Percentiles rank a stretch among this genome's conserved stretches.
Conservation (phyloP, 2,888 invertebrate species). For the Hedychridium roseum region DNA sequence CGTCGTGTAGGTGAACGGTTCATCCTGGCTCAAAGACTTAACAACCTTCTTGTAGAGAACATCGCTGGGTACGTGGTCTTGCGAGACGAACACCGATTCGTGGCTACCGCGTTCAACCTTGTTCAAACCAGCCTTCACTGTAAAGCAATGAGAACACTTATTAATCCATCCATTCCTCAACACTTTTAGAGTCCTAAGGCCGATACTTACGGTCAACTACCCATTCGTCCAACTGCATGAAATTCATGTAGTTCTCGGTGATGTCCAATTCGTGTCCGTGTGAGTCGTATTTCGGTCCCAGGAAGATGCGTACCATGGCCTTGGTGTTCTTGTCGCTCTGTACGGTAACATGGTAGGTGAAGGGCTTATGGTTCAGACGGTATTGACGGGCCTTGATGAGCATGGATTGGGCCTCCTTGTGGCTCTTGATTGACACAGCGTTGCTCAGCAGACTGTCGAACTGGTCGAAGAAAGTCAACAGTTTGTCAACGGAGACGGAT, state of each 20-base stretch:
- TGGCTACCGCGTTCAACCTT: conserved; percentile 54
- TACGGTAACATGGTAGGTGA: conserved; percentile 70
- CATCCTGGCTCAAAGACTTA: conserved; percentile 64
- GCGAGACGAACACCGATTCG: conserved; percentile 36
- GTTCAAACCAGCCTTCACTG: conserved; percentile 59
- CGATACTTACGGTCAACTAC: conserved; percentile 39
- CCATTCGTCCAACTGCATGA: conserved; percentile 68
- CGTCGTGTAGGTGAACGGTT: conserved; percentile 64
- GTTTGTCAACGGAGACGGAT: conserved; percentile 71
- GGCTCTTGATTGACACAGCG: conserved; percentile 63
- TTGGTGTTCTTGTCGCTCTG: conserved; percentile 69
- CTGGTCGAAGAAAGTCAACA: conserved; percentile 75
- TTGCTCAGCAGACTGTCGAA: conserved; percentile 71
- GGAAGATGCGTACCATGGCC: conserved; percentile 71
- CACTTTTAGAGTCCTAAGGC: background rate
- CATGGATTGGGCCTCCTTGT: conserved; percentile 64
- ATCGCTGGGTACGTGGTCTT: conserved; percentile 59
- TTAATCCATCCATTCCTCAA: background rate
- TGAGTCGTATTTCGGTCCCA: conserved; percentile 75
- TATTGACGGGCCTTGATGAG: conserved; percentile 72
- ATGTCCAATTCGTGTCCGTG: conserved; percentile 67
- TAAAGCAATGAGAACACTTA: conserved; percentile 6
- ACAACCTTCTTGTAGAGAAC: conserved; percentile 62
- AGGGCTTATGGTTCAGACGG: conserved; percentile 76
- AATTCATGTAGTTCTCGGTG: conserved; percentile 70